Conservation (phyloP, 2,797 vertebrate genomes). For the Borostomias antarcticus region DNA sequence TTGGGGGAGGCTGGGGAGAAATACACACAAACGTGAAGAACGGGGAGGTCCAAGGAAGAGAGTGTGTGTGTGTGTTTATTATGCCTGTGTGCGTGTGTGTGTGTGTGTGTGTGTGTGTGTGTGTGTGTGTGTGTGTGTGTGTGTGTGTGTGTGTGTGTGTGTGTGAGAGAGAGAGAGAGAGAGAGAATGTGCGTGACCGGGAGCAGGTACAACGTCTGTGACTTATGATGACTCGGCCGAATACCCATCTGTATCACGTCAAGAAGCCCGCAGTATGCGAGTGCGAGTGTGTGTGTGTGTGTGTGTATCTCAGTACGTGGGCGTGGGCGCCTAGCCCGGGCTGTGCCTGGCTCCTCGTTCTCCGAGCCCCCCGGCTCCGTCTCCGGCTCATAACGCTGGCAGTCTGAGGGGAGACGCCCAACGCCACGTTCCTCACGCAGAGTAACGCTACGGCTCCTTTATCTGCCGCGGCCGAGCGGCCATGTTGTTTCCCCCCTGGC, state of each 20-base stretch:
- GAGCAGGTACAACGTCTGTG: conserved; percentile 15
- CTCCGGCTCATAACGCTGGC: conserved; percentile 14
- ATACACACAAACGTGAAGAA: background rate
- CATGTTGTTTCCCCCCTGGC: no score
- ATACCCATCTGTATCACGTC: conserved; percentile 43
- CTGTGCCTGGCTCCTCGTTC: conserved; percentile 42
- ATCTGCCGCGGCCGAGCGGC: no score
- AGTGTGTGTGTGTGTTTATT: background rate
- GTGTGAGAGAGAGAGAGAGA: background rate
- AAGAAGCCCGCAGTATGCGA: no score
- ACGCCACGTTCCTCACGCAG: conserved; percentile 44
- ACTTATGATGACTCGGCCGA: conserved; percentile 24
- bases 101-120: background rate
- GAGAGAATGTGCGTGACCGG: conserved; percentile 14
- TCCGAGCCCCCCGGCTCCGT: conserved; percentile 6
- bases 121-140: background rate
- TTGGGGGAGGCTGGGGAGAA: conserved; percentile 1
- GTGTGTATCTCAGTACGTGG: conserved; percentile 9
- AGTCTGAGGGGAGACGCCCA: conserved; percentile 27
- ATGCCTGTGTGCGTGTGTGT: no score
- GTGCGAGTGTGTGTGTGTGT: conserved; percentile 9
- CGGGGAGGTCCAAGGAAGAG: background rate
- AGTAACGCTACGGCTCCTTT: conserved; percentile 35
- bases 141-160: background rate
- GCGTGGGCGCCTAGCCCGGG: background rate